Conservation (phyloP, 2,888 invertebrate genomes). For the Creontiades dilutus region DNA sequence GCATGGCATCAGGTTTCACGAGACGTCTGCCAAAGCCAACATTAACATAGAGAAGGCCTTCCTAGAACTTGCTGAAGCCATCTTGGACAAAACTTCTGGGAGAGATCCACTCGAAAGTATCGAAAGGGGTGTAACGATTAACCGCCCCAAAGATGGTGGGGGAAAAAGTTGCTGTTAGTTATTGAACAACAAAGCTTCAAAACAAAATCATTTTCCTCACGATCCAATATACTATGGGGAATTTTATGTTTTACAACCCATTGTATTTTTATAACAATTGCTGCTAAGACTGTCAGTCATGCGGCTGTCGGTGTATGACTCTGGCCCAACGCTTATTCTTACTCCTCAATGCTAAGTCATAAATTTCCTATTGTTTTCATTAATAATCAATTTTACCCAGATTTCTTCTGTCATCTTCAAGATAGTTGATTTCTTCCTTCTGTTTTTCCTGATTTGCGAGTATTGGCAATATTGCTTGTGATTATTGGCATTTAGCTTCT, state of each 20-base stretch:
- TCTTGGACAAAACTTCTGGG: constrained; percentile 93
- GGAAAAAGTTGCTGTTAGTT: constrained; percentile 82
- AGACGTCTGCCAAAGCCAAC: constrained; percentile 98
- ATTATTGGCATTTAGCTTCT: too few species aligned
- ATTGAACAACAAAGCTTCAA: background rate
- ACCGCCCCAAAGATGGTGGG: constrained; percentile 84
- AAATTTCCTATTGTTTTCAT: background rate
- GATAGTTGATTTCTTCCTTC: background rate
- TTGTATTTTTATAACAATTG: constrained; percentile 10
- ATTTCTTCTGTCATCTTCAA: background rate
- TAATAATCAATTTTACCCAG: background rate
- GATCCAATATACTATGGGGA: constrained; percentile 41
- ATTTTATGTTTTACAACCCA: background rate
- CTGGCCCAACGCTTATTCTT: constrained; percentile 32
- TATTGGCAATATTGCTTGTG: too few species aligned
- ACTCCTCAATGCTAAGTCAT: constrained; percentile 53
- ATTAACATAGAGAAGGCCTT: constrained; percentile 98
- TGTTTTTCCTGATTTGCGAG: background rate
- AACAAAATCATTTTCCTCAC: constrained; percentile 1
- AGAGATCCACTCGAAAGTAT: constrained; percentile 88
- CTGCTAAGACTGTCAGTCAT: background rate
- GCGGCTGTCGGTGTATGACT: constrained; percentile 29
- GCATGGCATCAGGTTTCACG: constrained; percentile 97
- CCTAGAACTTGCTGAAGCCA: constrained; percentile 95
- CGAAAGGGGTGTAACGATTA: constrained; percentile 84